Conservation (phyloP, 2,797 vertebrate genomes). For the Bovichtus diacanthus region DNA sequence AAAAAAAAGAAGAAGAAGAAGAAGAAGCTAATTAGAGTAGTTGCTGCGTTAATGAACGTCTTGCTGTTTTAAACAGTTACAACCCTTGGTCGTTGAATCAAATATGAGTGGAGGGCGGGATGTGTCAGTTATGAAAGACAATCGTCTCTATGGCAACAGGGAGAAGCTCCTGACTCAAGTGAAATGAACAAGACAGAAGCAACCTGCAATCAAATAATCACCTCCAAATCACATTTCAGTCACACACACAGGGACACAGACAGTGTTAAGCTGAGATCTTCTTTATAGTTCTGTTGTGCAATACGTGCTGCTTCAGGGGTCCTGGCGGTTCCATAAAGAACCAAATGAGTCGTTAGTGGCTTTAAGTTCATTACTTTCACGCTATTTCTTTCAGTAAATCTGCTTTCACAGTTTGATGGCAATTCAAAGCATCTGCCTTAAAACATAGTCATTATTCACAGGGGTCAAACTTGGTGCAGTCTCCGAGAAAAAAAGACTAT, state of each 20-base stretch:
- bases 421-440: slow-evolving; percentile 62
- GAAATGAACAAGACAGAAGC: slow-evolving; percentile 68
- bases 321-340: slow-evolving; percentile 64
- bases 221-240: slow-evolving; percentile 69
- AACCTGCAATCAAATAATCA: slow-evolving; percentile 77
- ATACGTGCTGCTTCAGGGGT: slow-evolving; percentile 55
- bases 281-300: slow-evolving; percentile 61
- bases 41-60: slow-evolving; percentile 57
- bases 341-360: slow-evolving; percentile 70
- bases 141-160: slow-evolving; percentile 77
- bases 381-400: slow-evolving; percentile 60
- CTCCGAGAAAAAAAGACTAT: slow-evolving; percentile 18
- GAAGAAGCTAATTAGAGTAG: slow-evolving; percentile 48
- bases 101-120: slow-evolving; percentile 50
- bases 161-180: slow-evolving; percentile 66
- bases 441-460: slow-evolving; percentile 53
- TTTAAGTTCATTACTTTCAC: slow-evolving; percentile 70
- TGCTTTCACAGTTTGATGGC: slow-evolving; percentile 64
- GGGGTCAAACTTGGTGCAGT: slow-evolving; percentile 64
- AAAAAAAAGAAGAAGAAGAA: slow-evolving; percentile 23
- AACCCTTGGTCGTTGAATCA: slow-evolving; percentile 55
- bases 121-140: slow-evolving; percentile 67
- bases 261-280: slow-evolving; percentile 28
- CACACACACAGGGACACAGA: slow-evolving; percentile 19
- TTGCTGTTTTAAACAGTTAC: slow-evolving; percentile 65